Percentiles rank a stretch among this genome's conserved stretches.
phyloP scores from a whole-genome alignment of 1,140 invertebrate genomes.

The Drosophila pseudoobscura region DNA sequence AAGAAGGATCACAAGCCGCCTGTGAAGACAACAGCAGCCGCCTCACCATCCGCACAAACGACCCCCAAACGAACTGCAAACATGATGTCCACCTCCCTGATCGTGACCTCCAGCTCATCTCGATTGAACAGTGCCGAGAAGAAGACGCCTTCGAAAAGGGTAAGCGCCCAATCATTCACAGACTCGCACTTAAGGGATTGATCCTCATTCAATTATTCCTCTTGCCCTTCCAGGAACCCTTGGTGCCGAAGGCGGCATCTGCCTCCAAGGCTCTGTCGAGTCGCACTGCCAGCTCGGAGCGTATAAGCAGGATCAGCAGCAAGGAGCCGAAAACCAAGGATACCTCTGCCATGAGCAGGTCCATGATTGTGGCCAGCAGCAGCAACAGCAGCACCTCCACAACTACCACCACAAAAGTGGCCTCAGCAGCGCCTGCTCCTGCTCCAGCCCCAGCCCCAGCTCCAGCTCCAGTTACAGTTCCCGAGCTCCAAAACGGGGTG shows the following conservation, averaged over 20 bases:
- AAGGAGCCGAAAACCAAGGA: slow-evolving; percentile 66
- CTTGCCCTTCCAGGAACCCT: slow-evolving; percentile 49
- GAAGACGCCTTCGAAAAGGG: slow-evolving; percentile 85
- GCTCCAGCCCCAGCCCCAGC: slow-evolving; percentile 11
- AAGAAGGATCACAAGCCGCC: slow-evolving; percentile 79
- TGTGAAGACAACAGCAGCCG: slow-evolving; percentile 67
- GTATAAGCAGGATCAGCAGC: slow-evolving; percentile 62
- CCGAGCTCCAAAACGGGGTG: slow-evolving; percentile 52
- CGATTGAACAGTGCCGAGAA: slow-evolving; percentile 83
- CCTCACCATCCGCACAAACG: slow-evolving; percentile 77
- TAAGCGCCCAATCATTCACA: slow-evolving; percentile 51
- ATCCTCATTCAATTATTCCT: slow-evolving; percentile 4
- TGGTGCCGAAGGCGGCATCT: slow-evolving; percentile 69
- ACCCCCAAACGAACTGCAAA: slow-evolving; percentile 82
- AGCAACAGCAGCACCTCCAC: slow-evolving; percentile 28
- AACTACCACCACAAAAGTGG: slow-evolving; percentile 19
- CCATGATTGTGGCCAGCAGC: slow-evolving; percentile 70
- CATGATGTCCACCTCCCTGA: slow-evolving; percentile 81
- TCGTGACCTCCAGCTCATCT: slow-evolving; percentile 76
- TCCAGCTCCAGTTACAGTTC: slow-evolving; percentile 6
- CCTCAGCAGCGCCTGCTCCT: slow-evolving; percentile 10
- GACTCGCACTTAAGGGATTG: background rate
- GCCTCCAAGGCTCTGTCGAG: slow-evolving; percentile 74
- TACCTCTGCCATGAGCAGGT: slow-evolving; percentile 60
- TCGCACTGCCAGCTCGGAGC: slow-evolving; percentile 75